Conservation (phyloP, 2,797 vertebrate genomes). For the Anas georgica region DNA sequence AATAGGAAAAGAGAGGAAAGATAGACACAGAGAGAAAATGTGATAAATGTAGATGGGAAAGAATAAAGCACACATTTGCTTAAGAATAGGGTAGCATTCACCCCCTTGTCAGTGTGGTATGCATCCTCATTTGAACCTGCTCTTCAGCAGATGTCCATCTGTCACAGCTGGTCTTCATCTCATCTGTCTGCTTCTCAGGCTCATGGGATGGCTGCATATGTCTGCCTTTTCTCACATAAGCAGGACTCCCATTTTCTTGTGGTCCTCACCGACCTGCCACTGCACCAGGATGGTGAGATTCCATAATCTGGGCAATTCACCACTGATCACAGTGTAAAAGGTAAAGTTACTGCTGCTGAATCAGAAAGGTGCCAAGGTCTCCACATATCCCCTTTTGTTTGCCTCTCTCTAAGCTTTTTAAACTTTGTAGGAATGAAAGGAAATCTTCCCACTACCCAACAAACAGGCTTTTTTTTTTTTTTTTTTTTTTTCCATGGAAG, state of each 20-base stretch:
- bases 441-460: neutral
- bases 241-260: neutral
- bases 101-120: neutral
- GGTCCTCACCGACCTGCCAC: neutral
- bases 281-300: neutral
- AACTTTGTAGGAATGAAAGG: neutral
- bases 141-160: neutral
- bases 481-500: neutral
- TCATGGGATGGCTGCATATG: neutral
- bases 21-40: neutral
- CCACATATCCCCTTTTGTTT: neutral
- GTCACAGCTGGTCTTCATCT: conserved; percentile 6
- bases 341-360: neutral
- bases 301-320: neutral
- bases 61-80: neutral
- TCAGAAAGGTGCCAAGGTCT: neutral
- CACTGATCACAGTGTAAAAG: neutral
- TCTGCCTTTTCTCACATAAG: neutral
- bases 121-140: neutral
- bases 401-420: neutral
- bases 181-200: neutral
- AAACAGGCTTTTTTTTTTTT: neutral
- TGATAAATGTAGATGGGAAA: neutral
- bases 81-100: neutral
- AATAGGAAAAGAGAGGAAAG: neutral